These are phyloP conservation scores for Meiosimyza decipiens DNA, from an alignment of 2,888 invertebrate species.

Conservation along the genomic window DNA sequence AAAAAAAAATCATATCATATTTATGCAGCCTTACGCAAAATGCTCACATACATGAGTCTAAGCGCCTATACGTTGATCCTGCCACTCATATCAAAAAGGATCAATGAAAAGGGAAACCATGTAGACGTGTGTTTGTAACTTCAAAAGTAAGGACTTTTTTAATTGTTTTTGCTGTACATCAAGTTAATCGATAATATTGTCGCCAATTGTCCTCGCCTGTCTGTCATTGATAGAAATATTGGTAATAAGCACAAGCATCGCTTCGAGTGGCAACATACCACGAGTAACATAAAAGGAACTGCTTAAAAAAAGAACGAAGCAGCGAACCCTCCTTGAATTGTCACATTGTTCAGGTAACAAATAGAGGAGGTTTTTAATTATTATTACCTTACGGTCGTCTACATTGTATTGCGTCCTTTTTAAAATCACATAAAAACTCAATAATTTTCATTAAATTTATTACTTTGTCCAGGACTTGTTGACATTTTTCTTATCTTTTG, in stretches of 20 bases:
- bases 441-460: slow-evolving; percentile 51
- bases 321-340: slow-evolving; percentile 38
- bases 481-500: slow-evolving; percentile 59
- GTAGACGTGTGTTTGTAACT: not conserved
- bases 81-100: slow-evolving; percentile 11
- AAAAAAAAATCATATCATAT: not conserved
- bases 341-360: slow-evolving; percentile 37
- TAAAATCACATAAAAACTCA: slow-evolving; percentile 39
- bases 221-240: slow-evolving; percentile 20
- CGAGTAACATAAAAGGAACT: no score
- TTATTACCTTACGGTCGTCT: slow-evolving; percentile 48
- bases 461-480: slow-evolving; percentile 54
- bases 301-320: not conserved
- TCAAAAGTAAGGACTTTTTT: slow-evolving; percentile 36
- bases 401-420: slow-evolving; percentile 44
- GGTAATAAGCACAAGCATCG: no score
- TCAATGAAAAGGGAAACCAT: slow-evolving; percentile 8
- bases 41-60: not conserved
- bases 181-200: slow-evolving; percentile 52
- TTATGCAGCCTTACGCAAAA: slow-evolving; percentile 11
- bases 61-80: not conserved
- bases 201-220: slow-evolving; percentile 54
- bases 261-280: no score
- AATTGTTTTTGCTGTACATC: slow-evolving; percentile 25
- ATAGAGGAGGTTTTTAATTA: slow-evolving; percentile 52